Evolutionary conservation across 2,797 vertebrate genomes (phyloP).

Genomic region (Anguilla anguilla): DNA sequence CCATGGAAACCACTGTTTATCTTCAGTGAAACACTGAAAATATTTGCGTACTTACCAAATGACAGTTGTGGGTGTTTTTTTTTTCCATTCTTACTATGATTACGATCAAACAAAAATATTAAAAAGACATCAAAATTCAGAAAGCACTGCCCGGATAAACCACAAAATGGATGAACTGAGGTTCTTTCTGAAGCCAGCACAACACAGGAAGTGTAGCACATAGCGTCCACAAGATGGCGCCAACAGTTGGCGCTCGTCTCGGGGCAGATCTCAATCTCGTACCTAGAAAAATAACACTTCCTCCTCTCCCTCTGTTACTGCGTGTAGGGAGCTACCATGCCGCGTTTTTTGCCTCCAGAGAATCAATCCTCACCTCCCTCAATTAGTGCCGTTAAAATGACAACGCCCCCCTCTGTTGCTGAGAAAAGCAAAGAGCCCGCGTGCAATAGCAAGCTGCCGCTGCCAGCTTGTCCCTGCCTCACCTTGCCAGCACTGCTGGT

Average conservation of each 20-base stretch:
- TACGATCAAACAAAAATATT: background rate
- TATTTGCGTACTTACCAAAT: background rate
- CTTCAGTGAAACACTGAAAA: background rate
- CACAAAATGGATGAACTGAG: constrained; percentile 59
- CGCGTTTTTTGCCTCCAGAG: background rate
- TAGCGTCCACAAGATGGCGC: constrained; percentile 62
- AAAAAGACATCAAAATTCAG: background rate
- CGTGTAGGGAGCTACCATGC: background rate
- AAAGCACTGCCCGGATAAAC: constrained; percentile 14
- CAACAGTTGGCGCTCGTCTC: background rate
- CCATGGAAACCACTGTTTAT: background rate
- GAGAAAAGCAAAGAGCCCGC: background rate
- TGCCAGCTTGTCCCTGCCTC: background rate
- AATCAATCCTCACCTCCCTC: background rate
- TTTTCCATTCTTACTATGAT: background rate
- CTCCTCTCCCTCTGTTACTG: background rate
- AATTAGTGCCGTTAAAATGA: background rate
- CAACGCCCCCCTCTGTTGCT: background rate
- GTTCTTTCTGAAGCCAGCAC: background rate
- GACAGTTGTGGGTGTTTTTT: background rate
- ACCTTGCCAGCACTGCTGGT: background rate
- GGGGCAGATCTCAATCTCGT: background rate
- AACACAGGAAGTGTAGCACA: constrained; percentile 9
- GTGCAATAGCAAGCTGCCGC: background rate
- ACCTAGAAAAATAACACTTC: background rate